These are phyloP conservation scores for Mormyrus hasselquistii DNA, from an alignment of 2,797 vertebrate species.

Conservation along the genomic window DNA sequence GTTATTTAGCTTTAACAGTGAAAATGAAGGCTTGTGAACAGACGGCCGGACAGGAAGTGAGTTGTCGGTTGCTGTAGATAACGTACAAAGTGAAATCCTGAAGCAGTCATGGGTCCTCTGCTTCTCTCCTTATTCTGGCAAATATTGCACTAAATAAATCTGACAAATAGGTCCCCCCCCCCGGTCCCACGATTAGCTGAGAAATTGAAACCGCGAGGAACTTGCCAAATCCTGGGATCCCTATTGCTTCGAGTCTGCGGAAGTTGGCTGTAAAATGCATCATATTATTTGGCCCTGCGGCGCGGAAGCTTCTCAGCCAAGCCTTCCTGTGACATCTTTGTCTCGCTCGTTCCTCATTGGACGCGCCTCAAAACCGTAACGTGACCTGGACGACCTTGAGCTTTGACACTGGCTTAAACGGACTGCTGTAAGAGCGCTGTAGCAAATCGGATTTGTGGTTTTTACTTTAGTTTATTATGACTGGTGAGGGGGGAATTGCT, in stretches of 20 bases:
- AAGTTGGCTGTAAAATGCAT: background rate
- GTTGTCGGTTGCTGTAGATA: background rate
- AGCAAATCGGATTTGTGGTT: background rate
- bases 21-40: background rate
- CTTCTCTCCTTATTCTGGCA: background rate
- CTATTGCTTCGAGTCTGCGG: background rate
- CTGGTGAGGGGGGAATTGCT: too few relatives aligned
- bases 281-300: background rate
- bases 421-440: background rate
- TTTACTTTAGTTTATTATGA: background rate
- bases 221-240: background rate
- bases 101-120: background rate
- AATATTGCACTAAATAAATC: background rate
- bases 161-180: background rate
- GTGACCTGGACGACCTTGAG: background rate
- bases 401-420: background rate
- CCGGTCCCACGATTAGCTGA: background rate
- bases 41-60: background rate
- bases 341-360: background rate
- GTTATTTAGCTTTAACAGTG: background rate
- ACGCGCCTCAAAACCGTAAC: too few relatives aligned
- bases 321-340: background rate
- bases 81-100: background rate
- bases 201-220: conserved; percentile 35
- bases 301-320: background rate